Percentiles rank a stretch among this genome's conserved stretches.
Evolutionary conservation across 2,888 invertebrate species (phyloP).

Genomic region (Xestobium rufovillosum): DNA sequence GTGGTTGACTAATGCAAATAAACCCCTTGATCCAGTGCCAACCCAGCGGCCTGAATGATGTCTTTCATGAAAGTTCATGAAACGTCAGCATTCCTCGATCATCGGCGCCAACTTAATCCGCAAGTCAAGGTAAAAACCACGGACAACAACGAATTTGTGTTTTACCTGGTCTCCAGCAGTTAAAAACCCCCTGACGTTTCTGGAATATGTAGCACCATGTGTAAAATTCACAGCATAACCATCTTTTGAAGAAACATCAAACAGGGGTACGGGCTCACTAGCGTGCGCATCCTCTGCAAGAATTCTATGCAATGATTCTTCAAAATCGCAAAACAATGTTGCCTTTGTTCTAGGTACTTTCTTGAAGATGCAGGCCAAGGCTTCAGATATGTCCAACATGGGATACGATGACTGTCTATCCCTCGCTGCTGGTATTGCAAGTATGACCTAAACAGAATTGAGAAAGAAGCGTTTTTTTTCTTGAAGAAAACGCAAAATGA

Average conservation of each 20-base stretch:
- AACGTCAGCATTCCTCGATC: too few relatives aligned
- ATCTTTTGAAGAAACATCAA: conserved; percentile 91
- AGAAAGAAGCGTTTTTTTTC: too few relatives aligned
- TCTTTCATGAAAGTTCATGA: too few relatives aligned
- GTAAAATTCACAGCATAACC: conserved; percentile 83
- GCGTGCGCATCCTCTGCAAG: conserved; percentile 63
- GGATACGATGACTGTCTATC: conserved; percentile 73
- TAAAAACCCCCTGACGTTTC: conserved; percentile 61
- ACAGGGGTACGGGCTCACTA: conserved; percentile 76
- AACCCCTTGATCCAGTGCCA: too few relatives aligned
- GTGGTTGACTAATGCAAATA: too few relatives aligned
- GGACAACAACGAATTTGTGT: neutral
- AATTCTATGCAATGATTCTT: conserved; percentile 50
- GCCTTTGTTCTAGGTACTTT: conserved; percentile 24
- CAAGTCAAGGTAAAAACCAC: too few relatives aligned
- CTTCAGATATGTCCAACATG: conserved; percentile 67
- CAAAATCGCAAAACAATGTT: conserved; percentile 34
- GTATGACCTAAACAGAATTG: conserved; percentile 43
- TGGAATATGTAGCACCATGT: conserved; percentile 64
- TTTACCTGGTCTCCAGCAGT: conserved; percentile 64
- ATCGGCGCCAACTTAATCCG: too few relatives aligned
- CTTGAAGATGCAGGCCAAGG: conserved; percentile 52
- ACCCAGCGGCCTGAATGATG: too few relatives aligned
- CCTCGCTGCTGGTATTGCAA: conserved; percentile 58
- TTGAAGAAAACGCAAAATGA: too few relatives aligned